Evolutionary conservation across 1,140 invertebrate species (phyloP).

Genomic region (Microvelia longipes): DNA sequence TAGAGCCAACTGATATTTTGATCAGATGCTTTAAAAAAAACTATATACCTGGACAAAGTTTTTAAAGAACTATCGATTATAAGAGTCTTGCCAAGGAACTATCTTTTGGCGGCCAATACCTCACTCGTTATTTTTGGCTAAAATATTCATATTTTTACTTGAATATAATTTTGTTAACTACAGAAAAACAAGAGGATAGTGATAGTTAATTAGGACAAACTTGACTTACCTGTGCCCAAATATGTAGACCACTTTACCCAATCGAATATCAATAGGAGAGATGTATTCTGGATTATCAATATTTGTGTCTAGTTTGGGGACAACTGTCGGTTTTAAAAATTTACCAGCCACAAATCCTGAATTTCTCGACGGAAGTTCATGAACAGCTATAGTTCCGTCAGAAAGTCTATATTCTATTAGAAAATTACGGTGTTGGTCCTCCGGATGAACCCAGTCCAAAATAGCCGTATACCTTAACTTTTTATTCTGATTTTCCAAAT

Average conservation of each 20-base stretch:
- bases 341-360: constrained; percentile 52
- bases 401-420: constrained; percentile 47
- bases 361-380: constrained; percentile 43
- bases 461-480: constrained; percentile 44
- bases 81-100: no score
- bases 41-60: no score
- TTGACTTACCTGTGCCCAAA: neutral
- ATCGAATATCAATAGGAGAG: constrained; percentile 47
- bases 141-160: no score
- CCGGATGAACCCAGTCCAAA: constrained; percentile 48
- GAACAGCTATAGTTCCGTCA: constrained; percentile 43
- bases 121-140: no score
- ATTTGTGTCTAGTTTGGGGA: constrained; percentile 48
- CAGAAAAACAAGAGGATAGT: no score
- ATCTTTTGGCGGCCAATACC: no score
- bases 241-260: constrained; percentile 24
- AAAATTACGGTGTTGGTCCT: constrained; percentile 46
- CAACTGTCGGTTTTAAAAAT: constrained; percentile 46
- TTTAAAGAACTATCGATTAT: no score
- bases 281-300: constrained; percentile 44
- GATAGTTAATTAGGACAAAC: no score
- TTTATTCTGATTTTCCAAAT: constrained; percentile 45
- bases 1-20: no score
- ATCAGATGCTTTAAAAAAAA: no score
- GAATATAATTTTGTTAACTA: no score